These are phyloP conservation scores for Trichomycterus rosablanca DNA, from an alignment of 2,113 vertebrate genomes.

Conservation along the genomic window DNA sequence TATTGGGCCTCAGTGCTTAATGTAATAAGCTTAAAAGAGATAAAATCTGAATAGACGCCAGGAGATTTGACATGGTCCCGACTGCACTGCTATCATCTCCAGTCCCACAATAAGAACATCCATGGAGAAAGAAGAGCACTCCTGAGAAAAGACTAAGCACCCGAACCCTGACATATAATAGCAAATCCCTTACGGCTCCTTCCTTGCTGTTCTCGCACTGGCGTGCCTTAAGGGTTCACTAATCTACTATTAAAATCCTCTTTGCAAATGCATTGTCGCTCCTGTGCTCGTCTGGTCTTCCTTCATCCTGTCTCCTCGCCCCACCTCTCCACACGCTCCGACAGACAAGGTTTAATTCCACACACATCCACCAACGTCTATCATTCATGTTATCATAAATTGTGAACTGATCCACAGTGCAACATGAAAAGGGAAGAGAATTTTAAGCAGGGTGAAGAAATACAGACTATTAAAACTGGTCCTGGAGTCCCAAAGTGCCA, in stretches of 20 bases:
- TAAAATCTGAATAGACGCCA: neutral
- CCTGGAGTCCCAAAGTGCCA: too few relatives aligned
- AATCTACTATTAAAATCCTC: constrained; percentile 20
- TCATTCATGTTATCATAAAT: constrained; percentile 6
- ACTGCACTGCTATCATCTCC: constrained; percentile 4
- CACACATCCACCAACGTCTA: constrained; percentile 5
- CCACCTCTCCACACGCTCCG: constrained; percentile 4
- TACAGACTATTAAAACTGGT: too few relatives aligned
- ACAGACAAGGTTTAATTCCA: neutral
- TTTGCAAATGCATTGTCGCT: constrained; percentile 4
- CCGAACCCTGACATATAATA: constrained; percentile 12
- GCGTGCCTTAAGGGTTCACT: neutral
- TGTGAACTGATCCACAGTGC: neutral
- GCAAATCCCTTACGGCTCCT: constrained; percentile 8
- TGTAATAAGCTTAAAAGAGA: neutral
- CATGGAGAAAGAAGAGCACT: constrained; percentile 6
- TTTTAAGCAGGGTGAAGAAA: too few relatives aligned
- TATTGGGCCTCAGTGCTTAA: neutral
- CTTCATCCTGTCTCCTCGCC: neutral
- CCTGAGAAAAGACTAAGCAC: constrained; percentile 3
- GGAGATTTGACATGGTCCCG: constrained; percentile 2
- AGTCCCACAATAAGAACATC: constrained; percentile 17
- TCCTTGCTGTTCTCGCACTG: neutral
- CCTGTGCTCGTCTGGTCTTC: too few relatives aligned
- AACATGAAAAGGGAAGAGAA: neutral